phyloP scores from a whole-genome alignment of 1,140 invertebrate genomes.

The Formica selysi region DNA sequence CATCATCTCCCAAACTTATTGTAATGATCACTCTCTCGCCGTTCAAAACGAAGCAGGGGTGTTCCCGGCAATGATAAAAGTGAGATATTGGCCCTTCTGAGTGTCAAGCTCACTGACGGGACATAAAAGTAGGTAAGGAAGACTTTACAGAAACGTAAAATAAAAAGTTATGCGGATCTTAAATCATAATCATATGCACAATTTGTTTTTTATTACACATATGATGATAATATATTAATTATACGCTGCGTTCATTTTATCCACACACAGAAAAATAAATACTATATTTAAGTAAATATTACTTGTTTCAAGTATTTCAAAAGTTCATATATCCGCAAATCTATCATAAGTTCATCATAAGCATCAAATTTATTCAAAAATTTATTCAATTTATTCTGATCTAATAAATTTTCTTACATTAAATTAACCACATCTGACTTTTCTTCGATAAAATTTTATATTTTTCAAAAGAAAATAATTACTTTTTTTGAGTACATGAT shows the following conservation, averaged over 20 bases:
- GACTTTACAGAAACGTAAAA: not conserved
- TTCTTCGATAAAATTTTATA: too few relatives aligned
- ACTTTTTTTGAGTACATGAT: too few relatives aligned
- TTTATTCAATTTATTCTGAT: too few relatives aligned
- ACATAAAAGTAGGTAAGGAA: constrained; percentile 15
- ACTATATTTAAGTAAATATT: too few relatives aligned
- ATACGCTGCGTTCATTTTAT: not conserved
- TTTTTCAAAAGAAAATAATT: too few relatives aligned
- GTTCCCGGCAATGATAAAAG: constrained; percentile 38
- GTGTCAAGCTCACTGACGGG: constrained; percentile 41
- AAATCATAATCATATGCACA: not conserved
- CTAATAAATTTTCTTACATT: too few relatives aligned
- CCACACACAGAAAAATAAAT: too few relatives aligned
- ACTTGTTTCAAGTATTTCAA: too few relatives aligned
- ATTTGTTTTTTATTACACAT: not conserved
- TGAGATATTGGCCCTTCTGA: constrained; percentile 43
- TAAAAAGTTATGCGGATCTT: not conserved
- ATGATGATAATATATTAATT: not conserved
- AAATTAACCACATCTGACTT: too few relatives aligned
- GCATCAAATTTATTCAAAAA: too few relatives aligned
- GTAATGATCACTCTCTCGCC: constrained; percentile 62
- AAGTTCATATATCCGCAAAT: too few relatives aligned
- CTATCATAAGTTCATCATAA: too few relatives aligned
- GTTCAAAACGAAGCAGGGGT: constrained; percentile 40
- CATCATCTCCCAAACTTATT: constrained; percentile 74